These are phyloP conservation scores for Cotesia chilonis DNA, from an alignment of 1,140 invertebrate genomes.

Conservation along the genomic window DNA sequence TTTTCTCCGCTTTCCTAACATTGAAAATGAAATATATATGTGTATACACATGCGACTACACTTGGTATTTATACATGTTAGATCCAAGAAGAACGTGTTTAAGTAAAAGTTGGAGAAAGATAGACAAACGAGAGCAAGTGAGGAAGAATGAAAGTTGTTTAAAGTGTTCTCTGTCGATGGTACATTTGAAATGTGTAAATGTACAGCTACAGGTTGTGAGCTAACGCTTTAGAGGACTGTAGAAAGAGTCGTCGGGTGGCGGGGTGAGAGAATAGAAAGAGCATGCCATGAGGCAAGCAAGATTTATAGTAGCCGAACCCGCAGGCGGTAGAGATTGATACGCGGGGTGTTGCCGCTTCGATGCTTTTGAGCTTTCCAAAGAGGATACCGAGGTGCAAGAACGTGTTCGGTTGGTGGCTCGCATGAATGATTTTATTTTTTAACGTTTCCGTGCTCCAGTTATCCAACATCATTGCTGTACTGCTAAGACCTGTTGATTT, in stretches of 20 bases:
- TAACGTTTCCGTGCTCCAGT: constrained; percentile 8
- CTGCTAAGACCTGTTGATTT: constrained; percentile 13
- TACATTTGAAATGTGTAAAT: constrained; percentile 24
- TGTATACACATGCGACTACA: not conserved
- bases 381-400: constrained; percentile 3
- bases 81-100: not conserved
- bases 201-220: constrained; percentile 29
- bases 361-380: constrained; percentile 14
- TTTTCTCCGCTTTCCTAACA: too few species aligned
- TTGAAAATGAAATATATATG: not conserved
- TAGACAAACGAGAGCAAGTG: not conserved
- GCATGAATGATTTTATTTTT: constrained; percentile 22
- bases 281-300: not conserved
- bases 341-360: constrained; percentile 17
- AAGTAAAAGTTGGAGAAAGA: not conserved
- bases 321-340: constrained; percentile 21
- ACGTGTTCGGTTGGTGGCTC: constrained; percentile 6
- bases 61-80: not conserved
- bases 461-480: constrained; percentile 20
- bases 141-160: not conserved
- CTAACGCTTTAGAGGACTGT: constrained; percentile 9
- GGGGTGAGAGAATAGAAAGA: not conserved
- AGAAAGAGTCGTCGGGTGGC: not conserved
- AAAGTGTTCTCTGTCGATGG: constrained; percentile 4
- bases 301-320: constrained; percentile 21